Evolutionary conservation across 1,140 invertebrate genomes (phyloP).

Genomic region (Lepidurus couesii): DNA sequence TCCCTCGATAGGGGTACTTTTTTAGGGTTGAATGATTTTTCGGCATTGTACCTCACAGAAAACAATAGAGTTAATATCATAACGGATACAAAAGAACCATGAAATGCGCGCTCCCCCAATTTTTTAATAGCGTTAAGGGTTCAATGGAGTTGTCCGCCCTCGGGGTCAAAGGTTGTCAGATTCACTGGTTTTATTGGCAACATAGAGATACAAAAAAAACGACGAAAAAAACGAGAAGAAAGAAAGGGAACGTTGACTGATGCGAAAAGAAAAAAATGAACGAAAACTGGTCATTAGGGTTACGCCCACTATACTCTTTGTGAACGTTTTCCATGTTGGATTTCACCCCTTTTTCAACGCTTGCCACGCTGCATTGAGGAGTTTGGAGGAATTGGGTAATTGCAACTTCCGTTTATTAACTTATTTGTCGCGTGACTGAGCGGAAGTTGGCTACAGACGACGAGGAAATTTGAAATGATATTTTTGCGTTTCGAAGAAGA

Average conservation of each 20-base stretch:
- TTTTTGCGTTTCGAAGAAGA: background rate
- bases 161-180: conserved; percentile 6
- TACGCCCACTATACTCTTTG: background rate
- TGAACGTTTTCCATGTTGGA: background rate
- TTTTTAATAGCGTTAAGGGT: conserved; percentile 15
- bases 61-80: conserved; percentile 10
- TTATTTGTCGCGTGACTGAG: conserved; percentile 11
- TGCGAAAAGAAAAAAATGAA: background rate
- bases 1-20: background rate
- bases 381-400: background rate
- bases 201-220: background rate
- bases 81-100: conserved; percentile 3
- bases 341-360: background rate
- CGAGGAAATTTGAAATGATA: background rate
- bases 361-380: conserved; percentile 4
- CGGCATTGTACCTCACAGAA: conserved; percentile 11
- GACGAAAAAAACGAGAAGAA: too few relatives aligned
- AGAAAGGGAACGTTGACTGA: background rate
- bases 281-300: background rate
- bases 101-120: conserved; percentile 3
- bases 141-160: conserved; percentile 9
- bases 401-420: conserved; percentile 15
- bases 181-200: conserved; percentile 8
- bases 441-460: background rate
- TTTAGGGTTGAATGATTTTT: conserved; percentile 10